These are phyloP conservation scores for Heterodera carotae DNA, from an alignment of 1,140 invertebrate species.

Conservation along the genomic window DNA sequence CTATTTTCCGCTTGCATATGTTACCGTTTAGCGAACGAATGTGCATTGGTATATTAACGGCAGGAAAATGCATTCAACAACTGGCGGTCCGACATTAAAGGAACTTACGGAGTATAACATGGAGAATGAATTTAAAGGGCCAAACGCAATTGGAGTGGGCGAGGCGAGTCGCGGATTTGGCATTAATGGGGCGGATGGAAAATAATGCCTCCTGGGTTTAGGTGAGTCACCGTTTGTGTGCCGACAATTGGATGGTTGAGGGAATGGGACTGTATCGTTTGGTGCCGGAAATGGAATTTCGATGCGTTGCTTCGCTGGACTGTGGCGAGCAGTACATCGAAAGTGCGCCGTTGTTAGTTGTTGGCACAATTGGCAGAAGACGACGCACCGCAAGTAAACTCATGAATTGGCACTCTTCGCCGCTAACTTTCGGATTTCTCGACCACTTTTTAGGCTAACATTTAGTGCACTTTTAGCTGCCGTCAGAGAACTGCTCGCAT, in stretches of 20 bases:
- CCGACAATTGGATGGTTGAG: neutral
- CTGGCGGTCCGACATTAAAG: neutral
- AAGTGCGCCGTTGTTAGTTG: neutral
- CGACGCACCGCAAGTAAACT: neutral
- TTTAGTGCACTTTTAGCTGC: no score
- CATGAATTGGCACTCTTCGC: neutral
- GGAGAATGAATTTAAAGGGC: neutral
- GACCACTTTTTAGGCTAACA: no score
- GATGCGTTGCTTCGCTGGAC: neutral
- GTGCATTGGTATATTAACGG: conserved; percentile 19
- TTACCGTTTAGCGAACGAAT: conserved; percentile 5
- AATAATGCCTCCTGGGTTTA: no score
- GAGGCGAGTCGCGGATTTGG: neutral
- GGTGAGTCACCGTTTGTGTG: conserved; percentile 6
- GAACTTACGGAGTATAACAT: neutral
- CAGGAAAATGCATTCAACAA: neutral
- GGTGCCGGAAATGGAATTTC: neutral
- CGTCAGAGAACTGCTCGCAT: no score
- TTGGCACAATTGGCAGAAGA: neutral
- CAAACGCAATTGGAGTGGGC: neutral
- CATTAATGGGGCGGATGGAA: no score
- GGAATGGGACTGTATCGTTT: no score
- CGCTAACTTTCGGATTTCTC: neutral
- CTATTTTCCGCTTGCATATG: neutral
- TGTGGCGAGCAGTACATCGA: neutral